Percentiles rank a stretch among this genome's conserved stretches.
Conservation (phyloP, 1,140 invertebrate species). For the Atta texana region DNA sequence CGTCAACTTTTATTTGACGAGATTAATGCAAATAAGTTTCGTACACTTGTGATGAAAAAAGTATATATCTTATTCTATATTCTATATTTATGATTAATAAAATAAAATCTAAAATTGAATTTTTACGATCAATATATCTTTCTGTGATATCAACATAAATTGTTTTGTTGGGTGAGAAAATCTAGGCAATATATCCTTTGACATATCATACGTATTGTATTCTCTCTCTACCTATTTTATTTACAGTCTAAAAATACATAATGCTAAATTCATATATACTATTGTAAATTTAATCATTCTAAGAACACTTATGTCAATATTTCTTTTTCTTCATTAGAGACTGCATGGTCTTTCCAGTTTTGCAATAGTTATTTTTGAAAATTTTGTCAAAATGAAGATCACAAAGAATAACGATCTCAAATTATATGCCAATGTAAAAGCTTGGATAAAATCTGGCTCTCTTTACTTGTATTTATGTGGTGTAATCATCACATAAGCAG, state of each 20-base stretch:
- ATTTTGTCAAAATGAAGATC: slow-evolving; percentile 64
- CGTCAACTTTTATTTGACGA: slow-evolving; percentile 26
- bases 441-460: slow-evolving; percentile 32
- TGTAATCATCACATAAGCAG: slow-evolving; percentile 61
- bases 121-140: slow-evolving; percentile 5
- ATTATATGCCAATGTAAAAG: slow-evolving; percentile 39
- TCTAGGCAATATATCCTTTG: slow-evolving; percentile 67
- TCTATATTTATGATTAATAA: slow-evolving; percentile 32
- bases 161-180: slow-evolving; percentile 69
- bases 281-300: slow-evolving; percentile 68
- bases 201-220: slow-evolving; percentile 71
- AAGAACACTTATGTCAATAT: slow-evolving; percentile 73
- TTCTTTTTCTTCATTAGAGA: slow-evolving; percentile 48
- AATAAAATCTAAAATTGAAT: slow-evolving; percentile 41
- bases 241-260: slow-evolving; percentile 81
- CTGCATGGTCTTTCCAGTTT: slow-evolving; percentile 60
- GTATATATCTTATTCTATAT: slow-evolving; percentile 37
- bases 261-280: slow-evolving; percentile 67
- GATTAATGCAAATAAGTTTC: slow-evolving; percentile 49
- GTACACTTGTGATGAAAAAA: slow-evolving; percentile 39
- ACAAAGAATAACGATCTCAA: slow-evolving; percentile 60
- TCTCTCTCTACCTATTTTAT: slow-evolving; percentile 78
- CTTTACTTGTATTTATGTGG: slow-evolving; percentile 39
- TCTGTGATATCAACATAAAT: slow-evolving; percentile 6
- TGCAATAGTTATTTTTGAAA: slow-evolving; percentile 61